Conservation (phyloP, 37 sponge, comb jelly and placozoan species). For the Ephydatia muelleri region DNA sequence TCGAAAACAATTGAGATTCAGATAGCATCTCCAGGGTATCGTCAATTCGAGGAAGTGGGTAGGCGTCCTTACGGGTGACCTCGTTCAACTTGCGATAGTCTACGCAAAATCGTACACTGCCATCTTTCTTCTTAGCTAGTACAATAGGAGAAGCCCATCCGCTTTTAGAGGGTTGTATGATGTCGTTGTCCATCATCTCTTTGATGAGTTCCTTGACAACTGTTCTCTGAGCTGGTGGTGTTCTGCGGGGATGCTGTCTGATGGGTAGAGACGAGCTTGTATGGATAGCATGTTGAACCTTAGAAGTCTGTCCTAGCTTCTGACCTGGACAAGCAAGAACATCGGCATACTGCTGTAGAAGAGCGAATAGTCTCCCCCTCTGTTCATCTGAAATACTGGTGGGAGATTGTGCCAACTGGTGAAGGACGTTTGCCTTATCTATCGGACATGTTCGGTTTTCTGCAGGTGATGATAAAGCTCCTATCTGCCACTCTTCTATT, state of each 20-base stretch:
- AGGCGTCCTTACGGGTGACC: constrained; percentile 19
- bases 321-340: constrained; percentile 5
- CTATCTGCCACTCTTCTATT: too few relatives aligned
- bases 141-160: constrained; percentile 13
- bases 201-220: constrained; percentile 32
- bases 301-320: constrained; percentile 17
- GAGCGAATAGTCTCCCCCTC: background rate
- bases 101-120: constrained; percentile 5
- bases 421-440: too few relatives aligned
- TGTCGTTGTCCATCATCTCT: constrained; percentile 34
- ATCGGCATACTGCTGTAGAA: constrained; percentile 6
- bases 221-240: constrained; percentile 25
- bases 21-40: constrained; percentile 9
- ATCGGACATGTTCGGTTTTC: too few relatives aligned
- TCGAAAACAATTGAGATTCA: constrained; percentile 26
- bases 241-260: constrained; percentile 29
- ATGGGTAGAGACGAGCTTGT: constrained; percentile 10
- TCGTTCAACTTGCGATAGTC: constrained; percentile 27
- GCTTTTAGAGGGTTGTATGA: constrained; percentile 16
- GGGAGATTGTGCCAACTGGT: too few relatives aligned
- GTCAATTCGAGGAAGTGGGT: constrained; percentile 31
- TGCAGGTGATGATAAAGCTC: too few relatives aligned
- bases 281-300: constrained; percentile 5
- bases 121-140: background rate
- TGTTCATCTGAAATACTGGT: constrained; percentile 1